Base-by-base conservation (phyloP, 2,888 invertebrate species). In the Acanthosepion lycidas region DNA sequence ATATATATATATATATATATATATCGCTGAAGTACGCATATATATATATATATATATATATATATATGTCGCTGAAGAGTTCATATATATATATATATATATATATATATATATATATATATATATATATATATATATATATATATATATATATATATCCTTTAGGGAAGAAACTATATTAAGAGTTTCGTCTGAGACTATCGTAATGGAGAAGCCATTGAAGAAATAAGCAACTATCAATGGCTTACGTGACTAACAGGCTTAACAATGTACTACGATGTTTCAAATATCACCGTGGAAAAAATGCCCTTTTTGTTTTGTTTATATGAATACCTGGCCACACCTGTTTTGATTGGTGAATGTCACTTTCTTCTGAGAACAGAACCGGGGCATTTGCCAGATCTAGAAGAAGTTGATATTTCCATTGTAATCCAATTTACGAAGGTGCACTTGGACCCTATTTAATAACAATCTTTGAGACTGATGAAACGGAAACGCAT, bases 331-430 rank as follows among this genome's bases (percentile, higher is more conserved):
- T 78, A 78, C n/a, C 78, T 33, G 18, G 78, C n/a, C 78, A 78
- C 78, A 78, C 78, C 78, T 78, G 78, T 78, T 78, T 33, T 78
- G 78, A 78, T 78, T 78, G 78, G 78, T 78, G n/a, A 78, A 78
- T 78, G 18, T 33, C 78, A 15, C n/a, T 33, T 20, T 33, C 78
- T 78, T 78, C 33, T 33, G 4, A 78, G 78, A 78, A n/a, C n/a
- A n/a, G 18, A 78, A n/a, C n/a, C 20, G n/a, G 59, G 20, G 20
- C 23, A 23, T 20, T 59, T 59, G 59, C 59, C 6, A 23, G 59
- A 23, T 6, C 59, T 23, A 59, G 20, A 23, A 23, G 59, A 59
- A 59, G 3, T 59, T 59, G 59, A 59, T 59, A 59, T 59, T 59
- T 59, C 59, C 23, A 59, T 3, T 59, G 20, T 23, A 59, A 20